Conservation (phyloP, 2,797 vertebrate species). For the Distichodus sexfasciatus region DNA sequence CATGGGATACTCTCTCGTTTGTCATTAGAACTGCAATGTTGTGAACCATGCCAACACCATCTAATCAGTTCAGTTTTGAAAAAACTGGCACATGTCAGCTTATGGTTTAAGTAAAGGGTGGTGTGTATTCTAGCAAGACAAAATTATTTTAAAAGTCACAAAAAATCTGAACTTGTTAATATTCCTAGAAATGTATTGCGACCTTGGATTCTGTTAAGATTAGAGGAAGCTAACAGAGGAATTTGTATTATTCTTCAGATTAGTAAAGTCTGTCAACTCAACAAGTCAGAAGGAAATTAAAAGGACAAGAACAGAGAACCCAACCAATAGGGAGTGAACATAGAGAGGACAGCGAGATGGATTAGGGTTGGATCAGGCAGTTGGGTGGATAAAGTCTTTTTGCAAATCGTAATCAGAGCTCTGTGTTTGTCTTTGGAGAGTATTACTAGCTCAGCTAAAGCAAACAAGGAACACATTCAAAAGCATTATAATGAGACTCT, state of each 20-base stretch:
- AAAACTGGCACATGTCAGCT: too few species aligned
- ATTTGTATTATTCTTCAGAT: background rate
- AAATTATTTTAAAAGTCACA: too few species aligned
- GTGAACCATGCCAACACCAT: too few species aligned
- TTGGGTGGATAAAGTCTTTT: background rate
- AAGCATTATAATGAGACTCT: background rate
- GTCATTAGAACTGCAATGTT: too few species aligned
- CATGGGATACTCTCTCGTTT: too few species aligned
- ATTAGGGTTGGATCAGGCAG: constrained; percentile 15
- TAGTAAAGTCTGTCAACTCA: background rate
- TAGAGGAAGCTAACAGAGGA: too few species aligned
- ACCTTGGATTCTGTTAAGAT: too few species aligned
- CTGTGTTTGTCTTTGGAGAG: background rate
- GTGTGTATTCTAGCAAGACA: too few species aligned
- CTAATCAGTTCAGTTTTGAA: too few species aligned
- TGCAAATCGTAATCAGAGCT: background rate
- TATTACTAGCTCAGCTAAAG: background rate
- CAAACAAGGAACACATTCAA: background rate
- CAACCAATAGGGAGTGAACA: background rate
- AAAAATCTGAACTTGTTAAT: too few species aligned
- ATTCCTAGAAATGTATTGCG: too few species aligned
- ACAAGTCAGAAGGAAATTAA: constrained; percentile 4
- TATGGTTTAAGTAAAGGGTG: too few species aligned
- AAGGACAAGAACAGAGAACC: constrained; percentile 5
- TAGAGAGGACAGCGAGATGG: constrained; percentile 11